Evolutionary conservation across 2,113 vertebrate genomes (phyloP).

Genomic region (Dicaeum eximium): DNA sequence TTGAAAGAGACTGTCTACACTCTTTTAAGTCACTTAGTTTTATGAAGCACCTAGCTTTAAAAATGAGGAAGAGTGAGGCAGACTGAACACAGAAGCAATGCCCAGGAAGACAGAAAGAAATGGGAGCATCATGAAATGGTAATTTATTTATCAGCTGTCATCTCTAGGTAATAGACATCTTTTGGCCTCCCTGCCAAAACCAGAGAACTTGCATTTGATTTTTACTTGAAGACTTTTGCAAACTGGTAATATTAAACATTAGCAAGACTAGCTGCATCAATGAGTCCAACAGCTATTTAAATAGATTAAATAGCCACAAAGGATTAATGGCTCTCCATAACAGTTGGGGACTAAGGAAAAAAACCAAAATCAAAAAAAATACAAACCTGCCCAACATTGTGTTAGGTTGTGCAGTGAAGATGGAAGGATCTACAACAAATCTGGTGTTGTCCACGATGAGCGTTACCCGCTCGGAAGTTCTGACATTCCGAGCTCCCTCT

Average conservation of each 20-base stretch:
- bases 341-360: fast-evolving
- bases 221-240: background rate
- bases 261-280: background rate
- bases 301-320: background rate
- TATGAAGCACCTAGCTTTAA: background rate
- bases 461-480: constrained; percentile 91
- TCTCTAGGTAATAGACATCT: background rate
- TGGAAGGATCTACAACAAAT: constrained; percentile 96
- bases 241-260: background rate
- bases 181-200: background rate
- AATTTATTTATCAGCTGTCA: background rate
- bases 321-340: background rate
- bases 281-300: background rate
- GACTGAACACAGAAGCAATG: background rate
- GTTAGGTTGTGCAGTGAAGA: constrained; percentile 97
- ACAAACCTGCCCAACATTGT: constrained; percentile 98
- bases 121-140: background rate
- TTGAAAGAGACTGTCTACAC: background rate
- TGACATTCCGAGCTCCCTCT: constrained; percentile 84
- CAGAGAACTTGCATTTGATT: background rate
- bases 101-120: background rate
- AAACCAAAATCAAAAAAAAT: background rate
- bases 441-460: constrained; percentile 97
- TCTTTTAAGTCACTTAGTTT: background rate
- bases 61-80: background rate